phyloP scores from a whole-genome alignment of 2,797 vertebrate species.

The Otolemur crassicaudatus region DNA sequence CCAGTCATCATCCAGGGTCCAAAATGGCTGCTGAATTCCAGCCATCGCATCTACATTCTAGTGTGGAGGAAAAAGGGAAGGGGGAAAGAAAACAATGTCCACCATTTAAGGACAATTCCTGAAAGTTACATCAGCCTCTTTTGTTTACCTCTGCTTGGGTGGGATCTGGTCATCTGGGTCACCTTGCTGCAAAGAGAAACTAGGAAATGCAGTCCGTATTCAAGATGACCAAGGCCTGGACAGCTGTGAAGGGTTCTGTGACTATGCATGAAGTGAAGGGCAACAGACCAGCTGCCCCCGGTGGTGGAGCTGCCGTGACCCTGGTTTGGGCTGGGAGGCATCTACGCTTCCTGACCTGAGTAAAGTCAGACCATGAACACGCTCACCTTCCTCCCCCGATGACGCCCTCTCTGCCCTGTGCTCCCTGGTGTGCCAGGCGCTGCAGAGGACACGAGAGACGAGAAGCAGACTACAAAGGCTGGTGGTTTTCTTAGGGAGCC shows the following conservation, averaged over 20 bases:
- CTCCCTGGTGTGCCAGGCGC: fast-evolving
- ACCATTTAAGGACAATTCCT: neutral
- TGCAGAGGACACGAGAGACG: fast-evolving
- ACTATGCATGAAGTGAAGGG: neutral
- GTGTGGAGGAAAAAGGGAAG: neutral
- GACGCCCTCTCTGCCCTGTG: fast-evolving
- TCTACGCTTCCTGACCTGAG: neutral
- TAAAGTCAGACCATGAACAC: neutral
- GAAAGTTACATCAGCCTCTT: too few relatives aligned
- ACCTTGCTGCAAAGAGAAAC: neutral
- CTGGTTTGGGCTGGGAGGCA: neutral
- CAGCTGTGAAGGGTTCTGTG: neutral
- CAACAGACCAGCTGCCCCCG: too few relatives aligned
- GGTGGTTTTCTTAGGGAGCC: neutral
- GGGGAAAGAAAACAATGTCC: neutral
- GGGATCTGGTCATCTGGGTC: neutral
- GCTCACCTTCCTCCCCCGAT: neutral
- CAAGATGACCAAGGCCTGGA: neutral
- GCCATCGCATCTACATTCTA: neutral
- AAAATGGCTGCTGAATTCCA: neutral
- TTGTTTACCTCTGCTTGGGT: neutral
- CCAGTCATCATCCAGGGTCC: neutral
- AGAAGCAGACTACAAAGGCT: neutral
- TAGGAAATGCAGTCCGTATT: neutral
- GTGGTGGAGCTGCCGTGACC: neutral